Conservation (phyloP, 2,888 invertebrate species). For the Gastracanthus pulcherrimus region DNA sequence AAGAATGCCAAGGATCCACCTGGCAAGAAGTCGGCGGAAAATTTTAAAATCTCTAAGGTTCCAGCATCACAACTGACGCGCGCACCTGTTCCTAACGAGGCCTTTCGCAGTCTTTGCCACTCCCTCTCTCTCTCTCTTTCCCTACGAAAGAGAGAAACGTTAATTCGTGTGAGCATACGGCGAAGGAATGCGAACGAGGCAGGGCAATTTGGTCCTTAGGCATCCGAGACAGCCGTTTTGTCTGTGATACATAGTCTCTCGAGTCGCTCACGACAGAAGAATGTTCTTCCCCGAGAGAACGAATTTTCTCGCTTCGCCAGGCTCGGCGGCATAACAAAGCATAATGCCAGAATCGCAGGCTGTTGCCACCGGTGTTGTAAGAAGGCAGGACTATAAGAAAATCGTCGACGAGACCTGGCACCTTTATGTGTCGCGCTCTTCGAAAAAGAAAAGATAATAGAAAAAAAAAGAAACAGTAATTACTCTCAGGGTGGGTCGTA, state of each 20-base stretch:
- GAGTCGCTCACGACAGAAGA: constrained; percentile 19
- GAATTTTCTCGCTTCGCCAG: neutral
- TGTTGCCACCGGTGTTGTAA: no score
- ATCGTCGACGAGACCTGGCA: neutral
- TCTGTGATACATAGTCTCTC: neutral
- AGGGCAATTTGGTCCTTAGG: constrained; percentile 21
- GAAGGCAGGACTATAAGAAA: neutral
- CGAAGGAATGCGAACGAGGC: constrained; percentile 12
- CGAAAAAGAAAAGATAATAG: neutral
- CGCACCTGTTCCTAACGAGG: constrained; percentile 39
- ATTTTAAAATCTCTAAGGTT: constrained; percentile 28
- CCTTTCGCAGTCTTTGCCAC: no score
- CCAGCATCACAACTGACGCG: neutral
- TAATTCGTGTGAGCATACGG: constrained; percentile 7
- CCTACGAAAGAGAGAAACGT: constrained; percentile 20
- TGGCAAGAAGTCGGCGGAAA: neutral
- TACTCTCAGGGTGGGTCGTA: no score
- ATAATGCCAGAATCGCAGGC: no score
- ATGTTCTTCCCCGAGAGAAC: neutral
- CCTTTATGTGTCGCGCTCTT: neutral
- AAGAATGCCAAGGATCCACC: neutral
- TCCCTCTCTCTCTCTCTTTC: neutral
- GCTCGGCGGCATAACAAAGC: no score
- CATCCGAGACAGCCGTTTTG: constrained; percentile 6
- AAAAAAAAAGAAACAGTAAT: neutral